Percentiles rank a stretch among this genome's conserved stretches.
phyloP scores from a whole-genome alignment of 2,113 vertebrate species.

The Arizona elegans region DNA sequence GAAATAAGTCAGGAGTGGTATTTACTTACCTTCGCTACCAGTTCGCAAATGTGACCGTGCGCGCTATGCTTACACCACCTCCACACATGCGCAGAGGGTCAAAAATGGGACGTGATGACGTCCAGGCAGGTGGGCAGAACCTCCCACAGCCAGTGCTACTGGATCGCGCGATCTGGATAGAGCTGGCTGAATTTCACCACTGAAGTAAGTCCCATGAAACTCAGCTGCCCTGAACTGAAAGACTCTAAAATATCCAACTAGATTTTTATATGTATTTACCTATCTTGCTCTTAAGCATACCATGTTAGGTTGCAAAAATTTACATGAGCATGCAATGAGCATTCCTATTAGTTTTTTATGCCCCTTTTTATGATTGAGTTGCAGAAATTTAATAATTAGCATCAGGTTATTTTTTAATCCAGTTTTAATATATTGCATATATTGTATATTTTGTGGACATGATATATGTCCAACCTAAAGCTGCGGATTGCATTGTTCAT shows the following conservation, averaged over 20 bases:
- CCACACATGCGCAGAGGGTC: too few relatives aligned
- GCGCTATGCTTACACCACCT: too few relatives aligned
- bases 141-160: too few relatives aligned
- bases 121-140: too few relatives aligned
- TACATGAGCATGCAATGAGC: not conserved
- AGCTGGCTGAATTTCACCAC: too few relatives aligned
- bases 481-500: not conserved
- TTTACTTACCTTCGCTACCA: too few relatives aligned
- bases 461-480: not conserved
- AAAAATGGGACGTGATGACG: too few relatives aligned
- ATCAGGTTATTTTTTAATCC: not conserved
- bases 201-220: not conserved
- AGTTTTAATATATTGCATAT: not conserved
- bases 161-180: too few relatives aligned
- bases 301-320: not conserved
- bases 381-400: not conserved
- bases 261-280: not conserved
- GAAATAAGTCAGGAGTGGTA: not conserved
- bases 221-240: not conserved
- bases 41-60: too few relatives aligned
- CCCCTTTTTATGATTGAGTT: not conserved
- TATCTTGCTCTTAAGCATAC: not conserved
- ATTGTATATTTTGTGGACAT: not conserved
- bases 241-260: not conserved
- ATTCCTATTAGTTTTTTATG: conserved; percentile 6